Conservation (phyloP, 1,140 invertebrate species). For the Hydropsyche tenuis region DNA sequence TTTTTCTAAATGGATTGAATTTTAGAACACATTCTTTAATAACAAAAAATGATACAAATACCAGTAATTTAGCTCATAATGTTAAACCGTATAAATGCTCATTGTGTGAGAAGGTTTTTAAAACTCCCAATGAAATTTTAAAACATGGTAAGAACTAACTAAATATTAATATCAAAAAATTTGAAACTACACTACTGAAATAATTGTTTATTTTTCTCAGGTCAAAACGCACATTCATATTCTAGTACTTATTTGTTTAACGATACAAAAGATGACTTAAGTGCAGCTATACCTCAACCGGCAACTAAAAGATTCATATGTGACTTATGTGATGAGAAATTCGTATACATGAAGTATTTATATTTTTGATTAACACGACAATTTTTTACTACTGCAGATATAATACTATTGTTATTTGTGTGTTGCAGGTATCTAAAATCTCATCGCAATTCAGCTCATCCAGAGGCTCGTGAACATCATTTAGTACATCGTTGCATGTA, state of each 20-base stretch:
- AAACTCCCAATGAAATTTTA: conserved; percentile 55
- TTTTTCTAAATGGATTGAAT: neutral
- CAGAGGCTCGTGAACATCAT: conserved; percentile 53
- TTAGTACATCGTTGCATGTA: conserved; percentile 58
- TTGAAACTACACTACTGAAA: neutral
- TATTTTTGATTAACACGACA: neutral
- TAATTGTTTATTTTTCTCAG: conserved; percentile 28
- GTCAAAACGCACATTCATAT: conserved; percentile 37
- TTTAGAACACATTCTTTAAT: conserved; percentile 9
- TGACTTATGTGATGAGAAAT: conserved; percentile 58
- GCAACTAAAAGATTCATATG: conserved; percentile 56
- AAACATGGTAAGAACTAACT: conserved; percentile 54
- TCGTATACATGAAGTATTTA: conserved; percentile 57
- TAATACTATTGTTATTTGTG: neutral
- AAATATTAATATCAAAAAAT: conserved; percentile 5
- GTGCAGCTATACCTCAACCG: conserved; percentile 18
- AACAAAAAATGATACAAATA: neutral
- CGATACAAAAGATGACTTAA: conserved; percentile 2
- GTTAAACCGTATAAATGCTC: conserved; percentile 65
- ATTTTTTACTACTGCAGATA: neutral
- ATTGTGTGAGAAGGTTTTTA: conserved; percentile 65
- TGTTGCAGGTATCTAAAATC: conserved; percentile 53
- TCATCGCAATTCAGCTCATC: conserved; percentile 56
- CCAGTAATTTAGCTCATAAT: conserved; percentile 24
- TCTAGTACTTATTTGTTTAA: neutral